Evolutionary conservation across 2,113 vertebrate species (phyloP), one percentile per base, ranked within the genome.

Genomic region (Tursiops truncatus): DNA sequence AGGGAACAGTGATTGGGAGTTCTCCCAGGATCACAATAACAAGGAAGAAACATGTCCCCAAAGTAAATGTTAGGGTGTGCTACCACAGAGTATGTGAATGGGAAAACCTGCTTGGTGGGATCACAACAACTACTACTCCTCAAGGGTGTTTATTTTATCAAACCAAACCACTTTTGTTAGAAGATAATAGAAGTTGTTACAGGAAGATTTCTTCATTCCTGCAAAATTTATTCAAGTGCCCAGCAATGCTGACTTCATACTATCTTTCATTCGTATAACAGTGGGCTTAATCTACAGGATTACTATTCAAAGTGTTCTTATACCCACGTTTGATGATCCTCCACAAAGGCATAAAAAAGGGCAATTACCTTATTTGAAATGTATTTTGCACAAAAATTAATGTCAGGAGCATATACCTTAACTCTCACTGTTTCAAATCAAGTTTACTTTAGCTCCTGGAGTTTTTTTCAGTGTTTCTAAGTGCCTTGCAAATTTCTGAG

Each of bases 401-500:
- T 12, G 23, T 70, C 41, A 73, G 44, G 71, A 50, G 31, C 77
- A 17, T 15, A 60, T 8, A 86, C 10, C 53, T 87, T 80, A 80
- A 89, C 12, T 36, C 38, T 80, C 12, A 36, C 5, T 38, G 7
- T 84, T 38, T 85, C 41, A 62, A 87, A 47, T 83, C 31, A 53
- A 85, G 25, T 87, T 89, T 89, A 85, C 62, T 94, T 90, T 63
- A 87, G 33, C 25, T 89, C 68, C 36, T 80, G 41, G 9, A 86
- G 53, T 60, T 65, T 58, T 87, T 87, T 56, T 20, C 15, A 60
- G 33, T 77, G 36, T 80, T 94, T 50, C 2, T 53, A 56, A 93
- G 25, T 56, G 44, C 44, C 21, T 86, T 79, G 36, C 3, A 94
- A 91, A 90, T 95, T 92, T 96, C n/a, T 36, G 23, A 93, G 31